Base-by-base conservation (phyloP, 1,140 invertebrate genomes). In the Drosophila kohkoa region DNA sequence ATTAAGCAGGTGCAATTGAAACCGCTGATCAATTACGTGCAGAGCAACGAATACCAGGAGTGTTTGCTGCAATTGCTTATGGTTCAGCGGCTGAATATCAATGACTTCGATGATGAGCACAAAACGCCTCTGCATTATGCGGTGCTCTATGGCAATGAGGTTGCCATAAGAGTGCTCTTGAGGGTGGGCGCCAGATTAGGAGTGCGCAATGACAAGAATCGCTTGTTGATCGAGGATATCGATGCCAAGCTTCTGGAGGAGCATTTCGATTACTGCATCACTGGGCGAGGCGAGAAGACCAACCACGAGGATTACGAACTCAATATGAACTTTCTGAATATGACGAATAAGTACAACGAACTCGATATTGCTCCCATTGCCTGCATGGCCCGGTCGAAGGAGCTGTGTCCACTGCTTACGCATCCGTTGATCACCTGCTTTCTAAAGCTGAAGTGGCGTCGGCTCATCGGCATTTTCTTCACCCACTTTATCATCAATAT, bases 181-280 rank as follows among this genome's bases (percentile, higher is more conserved):
- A 52, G 43, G 1, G 11, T 43, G 4, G 65, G 65, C 0, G 65
- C 65, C 16, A 32, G 4, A 1, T n/a, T 67, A 15, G 64, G 64
- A 13, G 7, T 13, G 52, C 3, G 15, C 3, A 35, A 16, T 20
- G 10, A 0, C 0, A 20, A 1, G 28, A 8, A 35, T 7, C 20
- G 5, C 5, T 13, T 16, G 5, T 2, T 13, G 6, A 13, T 67
- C 1, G 28, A 67, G 43, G 43, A 48, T 8, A 67, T 67, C 6
- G 30, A 35, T 10, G 43, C 10, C 52, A 25, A 49, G n/a, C 30
- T 49, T 30, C n/a, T 67, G 16, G 11, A 32, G 11, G 52, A 67
- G 15, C 64, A 67, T 11, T 67, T 67, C 1, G 41, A 66, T 35
- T 3, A 57, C 6, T 66, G 64, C 64, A 66, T 66, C 52, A 35